Conservation (phyloP, 2,113 vertebrate genomes). For the Epinephelus moara region DNA sequence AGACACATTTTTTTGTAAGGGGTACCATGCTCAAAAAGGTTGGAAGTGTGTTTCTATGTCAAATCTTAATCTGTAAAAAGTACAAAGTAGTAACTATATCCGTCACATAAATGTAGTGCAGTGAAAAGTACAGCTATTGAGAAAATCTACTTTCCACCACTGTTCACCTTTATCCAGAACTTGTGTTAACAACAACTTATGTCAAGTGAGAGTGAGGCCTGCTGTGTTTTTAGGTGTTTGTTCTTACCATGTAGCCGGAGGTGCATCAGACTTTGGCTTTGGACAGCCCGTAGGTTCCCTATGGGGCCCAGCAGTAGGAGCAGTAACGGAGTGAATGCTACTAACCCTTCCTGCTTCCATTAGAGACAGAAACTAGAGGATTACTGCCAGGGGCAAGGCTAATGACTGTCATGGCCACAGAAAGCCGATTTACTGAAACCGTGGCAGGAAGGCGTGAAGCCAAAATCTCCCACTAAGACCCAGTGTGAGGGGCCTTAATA, state of each 20-base stretch:
- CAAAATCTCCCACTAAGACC: slow-evolving; percentile 81
- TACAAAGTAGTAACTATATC: neutral
- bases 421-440: slow-evolving; percentile 83
- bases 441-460: slow-evolving; percentile 79
- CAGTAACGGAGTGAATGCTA: slow-evolving; percentile 59
- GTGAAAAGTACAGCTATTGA: neutral
- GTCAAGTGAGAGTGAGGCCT: slow-evolving; percentile 3
- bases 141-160: neutral
- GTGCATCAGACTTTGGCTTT: slow-evolving; percentile 39
- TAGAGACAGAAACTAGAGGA: slow-evolving; percentile 81
- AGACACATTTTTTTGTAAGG: too few relatives aligned
- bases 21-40: neutral
- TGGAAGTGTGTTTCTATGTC: neutral
- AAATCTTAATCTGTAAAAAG: neutral
- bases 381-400: slow-evolving; percentile 81
- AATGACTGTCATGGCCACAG: slow-evolving; percentile 83
- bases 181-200: slow-evolving; percentile 33
- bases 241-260: slow-evolving; percentile 37
- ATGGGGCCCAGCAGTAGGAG: slow-evolving; percentile 54
- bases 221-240: slow-evolving; percentile 21
- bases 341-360: slow-evolving; percentile 74
- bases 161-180: slow-evolving; percentile 3
- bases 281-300: slow-evolving; percentile 42
- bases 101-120: neutral
- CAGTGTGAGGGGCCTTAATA: slow-evolving; percentile 76